A percentile compares a stretch with the other conserved stretches of the same genome.
Evolutionary conservation across 2,113 vertebrate species (phyloP).

Genomic region (Acrocephalus arundinaceus): DNA sequence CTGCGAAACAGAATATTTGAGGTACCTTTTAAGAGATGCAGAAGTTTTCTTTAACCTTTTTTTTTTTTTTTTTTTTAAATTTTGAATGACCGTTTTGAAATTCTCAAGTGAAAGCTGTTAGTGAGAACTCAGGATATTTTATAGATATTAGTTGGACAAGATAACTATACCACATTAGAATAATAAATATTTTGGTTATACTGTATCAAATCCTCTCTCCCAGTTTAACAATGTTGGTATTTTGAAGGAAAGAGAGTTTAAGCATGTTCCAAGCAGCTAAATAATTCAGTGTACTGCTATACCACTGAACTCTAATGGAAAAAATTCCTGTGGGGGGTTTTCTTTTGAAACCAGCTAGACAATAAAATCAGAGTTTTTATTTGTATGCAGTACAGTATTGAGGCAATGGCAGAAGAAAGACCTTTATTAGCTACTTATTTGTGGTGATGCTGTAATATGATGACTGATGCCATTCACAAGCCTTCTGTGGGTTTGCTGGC

Average conservation of each 20-base stretch:
- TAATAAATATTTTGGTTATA: not conserved
- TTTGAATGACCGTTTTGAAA: not conserved
- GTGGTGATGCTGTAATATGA: not conserved
- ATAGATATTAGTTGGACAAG: not conserved
- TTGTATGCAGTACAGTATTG: not conserved
- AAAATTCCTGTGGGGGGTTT: not conserved
- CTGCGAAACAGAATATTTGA: not conserved
- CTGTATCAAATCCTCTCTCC: rapidly evolving
- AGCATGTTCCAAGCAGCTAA: not conserved
- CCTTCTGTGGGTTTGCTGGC: not conserved
- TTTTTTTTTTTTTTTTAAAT: not conserved
- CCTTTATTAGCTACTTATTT: not conserved
- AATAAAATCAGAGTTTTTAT: not conserved
- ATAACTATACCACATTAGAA: not conserved
- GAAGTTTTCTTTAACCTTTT: not conserved
- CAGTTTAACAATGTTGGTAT: not conserved
- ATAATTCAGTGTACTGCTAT: not conserved
- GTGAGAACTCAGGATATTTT: not conserved
- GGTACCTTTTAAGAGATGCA: not conserved
- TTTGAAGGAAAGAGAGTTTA: not conserved
- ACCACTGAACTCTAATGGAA: not conserved
- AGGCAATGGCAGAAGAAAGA: not conserved
- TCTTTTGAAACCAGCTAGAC: not conserved
- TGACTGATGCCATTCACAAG: not conserved
- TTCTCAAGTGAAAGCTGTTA: not conserved